Percentiles rank a stretch among this genome's conserved stretches.
Conservation (phyloP, 2,888 invertebrate genomes). For the Pseudeuparius sepicola region DNA sequence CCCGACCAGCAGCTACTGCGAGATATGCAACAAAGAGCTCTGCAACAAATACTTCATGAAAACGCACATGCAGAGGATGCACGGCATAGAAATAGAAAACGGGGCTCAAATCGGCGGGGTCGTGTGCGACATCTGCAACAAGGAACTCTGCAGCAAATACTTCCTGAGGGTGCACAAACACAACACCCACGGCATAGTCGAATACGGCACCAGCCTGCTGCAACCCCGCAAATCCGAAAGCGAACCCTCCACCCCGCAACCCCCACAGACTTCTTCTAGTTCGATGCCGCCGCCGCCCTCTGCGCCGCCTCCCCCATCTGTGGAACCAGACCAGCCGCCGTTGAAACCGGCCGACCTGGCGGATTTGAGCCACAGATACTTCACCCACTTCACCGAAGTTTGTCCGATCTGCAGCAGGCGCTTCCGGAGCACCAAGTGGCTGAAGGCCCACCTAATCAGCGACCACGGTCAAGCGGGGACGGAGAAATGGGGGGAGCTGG, state of each 20-base stretch:
- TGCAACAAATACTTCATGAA: slow-evolving; percentile 99
- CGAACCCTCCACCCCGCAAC: slow-evolving; percentile 33
- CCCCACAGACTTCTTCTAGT: slow-evolving; percentile 16
- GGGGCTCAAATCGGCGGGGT: slow-evolving; percentile 89
- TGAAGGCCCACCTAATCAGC: slow-evolving; percentile 75
- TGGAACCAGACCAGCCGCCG: slow-evolving; percentile 38
- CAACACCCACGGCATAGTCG: slow-evolving; percentile 93
- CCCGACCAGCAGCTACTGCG: slow-evolving; percentile 83
- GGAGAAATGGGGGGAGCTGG: slow-evolving; percentile 52
- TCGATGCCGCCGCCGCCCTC: slow-evolving; percentile 19
- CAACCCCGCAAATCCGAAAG: slow-evolving; percentile 37
- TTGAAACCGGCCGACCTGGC: slow-evolving; percentile 46
- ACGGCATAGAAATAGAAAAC: slow-evolving; percentile 88
- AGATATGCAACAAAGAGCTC: slow-evolving; percentile 95
- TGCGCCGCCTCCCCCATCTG: slow-evolving; percentile 27
- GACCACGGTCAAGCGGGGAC: slow-evolving; percentile 68
- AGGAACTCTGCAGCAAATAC: slow-evolving; percentile 96
- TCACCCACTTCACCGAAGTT: slow-evolving; percentile 60
- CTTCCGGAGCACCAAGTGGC: slow-evolving; percentile 79
- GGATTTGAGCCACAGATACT: slow-evolving; percentile 52
- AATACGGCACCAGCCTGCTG: slow-evolving; percentile 52
- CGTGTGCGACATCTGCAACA: slow-evolving; percentile 95
- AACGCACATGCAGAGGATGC: slow-evolving; percentile 99
- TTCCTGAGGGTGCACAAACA: slow-evolving; percentile 95
- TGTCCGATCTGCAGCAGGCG: slow-evolving; percentile 80